Evolutionary conservation across 2,113 vertebrate species (phyloP).

Genomic region (Brienomyrus longianalis): DNA sequence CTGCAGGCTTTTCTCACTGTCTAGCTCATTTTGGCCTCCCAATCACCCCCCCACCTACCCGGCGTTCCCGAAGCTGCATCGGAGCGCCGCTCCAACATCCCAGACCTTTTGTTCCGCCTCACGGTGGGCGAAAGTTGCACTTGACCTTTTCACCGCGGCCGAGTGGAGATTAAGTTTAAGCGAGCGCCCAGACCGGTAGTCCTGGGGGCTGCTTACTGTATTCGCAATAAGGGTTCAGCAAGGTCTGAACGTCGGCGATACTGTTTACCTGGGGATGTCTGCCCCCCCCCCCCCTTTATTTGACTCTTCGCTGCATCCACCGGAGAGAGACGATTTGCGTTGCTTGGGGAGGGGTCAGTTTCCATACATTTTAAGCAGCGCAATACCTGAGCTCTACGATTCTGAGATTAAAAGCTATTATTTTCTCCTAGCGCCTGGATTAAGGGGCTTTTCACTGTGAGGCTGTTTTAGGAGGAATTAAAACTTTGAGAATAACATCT

Average conservation of each 20-base stretch:
- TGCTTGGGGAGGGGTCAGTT: not conserved
- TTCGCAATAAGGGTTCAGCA: constrained; percentile 46
- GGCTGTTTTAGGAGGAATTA: constrained; percentile 10
- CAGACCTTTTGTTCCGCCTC: constrained; percentile 3
- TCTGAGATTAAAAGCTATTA: constrained; percentile 33
- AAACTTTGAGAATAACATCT: not conserved
- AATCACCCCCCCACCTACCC: not conserved
- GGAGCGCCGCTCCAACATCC: not conserved
- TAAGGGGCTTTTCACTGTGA: constrained; percentile 10
- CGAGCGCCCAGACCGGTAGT: constrained; percentile 26
- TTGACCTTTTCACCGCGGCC: constrained; percentile 20
- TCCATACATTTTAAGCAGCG: not conserved
- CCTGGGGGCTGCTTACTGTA: constrained; percentile 56
- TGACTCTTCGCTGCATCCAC: constrained; percentile 17
- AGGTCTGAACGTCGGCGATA: constrained; percentile 41
- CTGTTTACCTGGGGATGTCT: constrained; percentile 40
- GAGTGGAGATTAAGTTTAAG: constrained; percentile 20
- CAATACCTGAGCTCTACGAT: constrained; percentile 13
- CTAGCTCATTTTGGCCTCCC: not conserved
- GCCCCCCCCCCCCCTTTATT: constrained; percentile 18
- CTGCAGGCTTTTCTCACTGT: not conserved
- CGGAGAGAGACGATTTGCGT: not conserved
- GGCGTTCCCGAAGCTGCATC: not conserved
- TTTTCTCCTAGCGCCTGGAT: constrained; percentile 29
- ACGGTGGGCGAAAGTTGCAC: constrained; percentile 3